phyloP scores from a whole-genome alignment of 1,140 invertebrate species.

The Papilio dardanus region DNA sequence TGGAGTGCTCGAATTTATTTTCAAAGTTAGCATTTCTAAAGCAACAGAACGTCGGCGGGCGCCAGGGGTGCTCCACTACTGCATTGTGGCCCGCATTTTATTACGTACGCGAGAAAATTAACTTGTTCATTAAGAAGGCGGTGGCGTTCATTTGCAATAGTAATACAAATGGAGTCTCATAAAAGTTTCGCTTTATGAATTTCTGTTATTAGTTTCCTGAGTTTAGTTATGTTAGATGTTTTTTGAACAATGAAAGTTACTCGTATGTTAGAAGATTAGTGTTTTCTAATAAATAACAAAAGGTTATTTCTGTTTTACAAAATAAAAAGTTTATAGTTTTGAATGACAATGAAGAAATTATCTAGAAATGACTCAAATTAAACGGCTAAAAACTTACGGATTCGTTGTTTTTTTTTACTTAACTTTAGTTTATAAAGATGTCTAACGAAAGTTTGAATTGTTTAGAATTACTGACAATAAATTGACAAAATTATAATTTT shows the following conservation, averaged over 20 bases:
- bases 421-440: too few species aligned
- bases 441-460: too few species aligned
- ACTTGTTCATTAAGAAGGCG: constrained; percentile 27
- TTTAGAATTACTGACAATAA: too few species aligned
- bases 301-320: too few species aligned
- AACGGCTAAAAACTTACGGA: too few species aligned
- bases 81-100: constrained; percentile 25
- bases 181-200: constrained; percentile 18
- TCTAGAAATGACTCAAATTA: too few species aligned
- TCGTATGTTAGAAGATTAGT: background rate
- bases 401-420: too few species aligned
- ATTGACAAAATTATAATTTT: too few species aligned
- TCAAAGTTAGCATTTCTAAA: constrained; percentile 42
- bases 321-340: background rate
- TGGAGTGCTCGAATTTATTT: constrained; percentile 40
- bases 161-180: constrained; percentile 20
- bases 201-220: constrained; percentile 19
- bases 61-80: constrained; percentile 35
- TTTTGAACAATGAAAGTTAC: background rate
- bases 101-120: constrained; percentile 29
- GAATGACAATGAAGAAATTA: too few species aligned
- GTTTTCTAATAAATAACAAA: background rate
- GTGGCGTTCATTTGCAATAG: constrained; percentile 9
- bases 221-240: background rate
- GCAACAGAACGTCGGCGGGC: constrained; percentile 30